Evolutionary conservation across 2,113 vertebrate species (phyloP).

Genomic region (Anhinga anhinga): DNA sequence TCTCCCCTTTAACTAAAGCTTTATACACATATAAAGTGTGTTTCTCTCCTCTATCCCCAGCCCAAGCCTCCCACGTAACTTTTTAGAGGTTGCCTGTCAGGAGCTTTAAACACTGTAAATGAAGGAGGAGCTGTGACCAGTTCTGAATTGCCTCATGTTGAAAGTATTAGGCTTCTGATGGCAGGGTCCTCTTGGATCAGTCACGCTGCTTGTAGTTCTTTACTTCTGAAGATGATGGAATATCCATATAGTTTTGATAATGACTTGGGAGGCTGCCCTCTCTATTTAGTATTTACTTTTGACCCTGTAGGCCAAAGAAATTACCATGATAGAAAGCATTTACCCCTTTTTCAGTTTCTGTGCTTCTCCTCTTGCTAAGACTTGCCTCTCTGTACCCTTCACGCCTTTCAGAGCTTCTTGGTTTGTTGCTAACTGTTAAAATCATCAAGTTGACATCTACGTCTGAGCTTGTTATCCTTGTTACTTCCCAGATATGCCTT

Average conservation of each 20-base stretch:
- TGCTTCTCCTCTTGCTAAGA: neutral
- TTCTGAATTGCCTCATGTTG: neutral
- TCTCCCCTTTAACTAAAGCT: neutral
- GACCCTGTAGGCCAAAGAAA: neutral
- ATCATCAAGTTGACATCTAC: neutral
- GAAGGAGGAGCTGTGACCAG: neutral
- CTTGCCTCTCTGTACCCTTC: neutral
- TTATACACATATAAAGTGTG: neutral
- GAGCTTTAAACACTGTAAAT: neutral
- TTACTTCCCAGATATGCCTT: neutral
- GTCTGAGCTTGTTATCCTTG: neutral
- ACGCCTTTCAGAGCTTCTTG: neutral
- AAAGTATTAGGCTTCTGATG: neutral
- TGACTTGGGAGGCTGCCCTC: neutral
- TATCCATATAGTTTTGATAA: neutral
- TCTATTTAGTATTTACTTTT: neutral
- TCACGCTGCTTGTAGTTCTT: neutral
- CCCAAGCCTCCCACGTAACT: accelerated
- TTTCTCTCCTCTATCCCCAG: neutral
- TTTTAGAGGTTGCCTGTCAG: neutral
- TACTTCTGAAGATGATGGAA: neutral
- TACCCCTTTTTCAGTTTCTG: neutral
- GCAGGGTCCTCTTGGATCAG: neutral
- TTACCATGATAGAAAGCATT: neutral
- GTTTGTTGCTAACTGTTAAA: neutral